Percentiles rank a stretch among this genome's conserved stretches.
These are phyloP conservation scores for Naja naja DNA, from an alignment of 2,113 vertebrate genomes.

Conservation along the genomic window DNA sequence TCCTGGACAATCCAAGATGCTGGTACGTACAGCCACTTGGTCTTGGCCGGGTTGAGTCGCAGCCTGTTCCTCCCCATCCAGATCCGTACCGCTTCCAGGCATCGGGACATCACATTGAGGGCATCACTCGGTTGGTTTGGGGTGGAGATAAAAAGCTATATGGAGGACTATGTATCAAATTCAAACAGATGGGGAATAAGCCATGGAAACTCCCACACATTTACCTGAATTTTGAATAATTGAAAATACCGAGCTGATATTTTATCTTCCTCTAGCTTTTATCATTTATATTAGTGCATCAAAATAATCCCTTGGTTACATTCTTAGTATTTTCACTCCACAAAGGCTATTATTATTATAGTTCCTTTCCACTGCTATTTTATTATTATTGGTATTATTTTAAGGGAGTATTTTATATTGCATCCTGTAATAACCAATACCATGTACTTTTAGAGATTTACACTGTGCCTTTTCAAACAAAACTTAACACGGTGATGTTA, in stretches of 20 bases:
- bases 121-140: too few relatives aligned
- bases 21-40: too few relatives aligned
- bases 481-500: neutral
- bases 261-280: neutral
- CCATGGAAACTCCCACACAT: neutral
- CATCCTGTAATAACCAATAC: neutral
- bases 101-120: too few relatives aligned
- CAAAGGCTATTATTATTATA: neutral
- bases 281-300: neutral
- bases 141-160: too few relatives aligned
- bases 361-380: neutral
- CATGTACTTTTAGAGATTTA: neutral
- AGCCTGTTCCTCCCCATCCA: too few relatives aligned
- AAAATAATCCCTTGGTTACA: neutral
- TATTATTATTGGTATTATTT: neutral
- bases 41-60: too few relatives aligned
- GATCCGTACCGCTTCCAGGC: too few relatives aligned
- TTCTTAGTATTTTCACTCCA: neutral
- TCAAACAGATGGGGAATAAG: neutral
- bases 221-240: neutral
- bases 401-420: neutral
- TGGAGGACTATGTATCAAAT: neutral
- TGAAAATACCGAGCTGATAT: neutral
- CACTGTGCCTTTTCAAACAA: neutral
- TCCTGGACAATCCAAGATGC: too few relatives aligned